A percentile compares a stretch with the other conserved stretches of the same genome.
These are phyloP conservation scores for Plebejus anna DNA, from an alignment of 2,888 invertebrate genomes.

Conservation along the genomic window DNA sequence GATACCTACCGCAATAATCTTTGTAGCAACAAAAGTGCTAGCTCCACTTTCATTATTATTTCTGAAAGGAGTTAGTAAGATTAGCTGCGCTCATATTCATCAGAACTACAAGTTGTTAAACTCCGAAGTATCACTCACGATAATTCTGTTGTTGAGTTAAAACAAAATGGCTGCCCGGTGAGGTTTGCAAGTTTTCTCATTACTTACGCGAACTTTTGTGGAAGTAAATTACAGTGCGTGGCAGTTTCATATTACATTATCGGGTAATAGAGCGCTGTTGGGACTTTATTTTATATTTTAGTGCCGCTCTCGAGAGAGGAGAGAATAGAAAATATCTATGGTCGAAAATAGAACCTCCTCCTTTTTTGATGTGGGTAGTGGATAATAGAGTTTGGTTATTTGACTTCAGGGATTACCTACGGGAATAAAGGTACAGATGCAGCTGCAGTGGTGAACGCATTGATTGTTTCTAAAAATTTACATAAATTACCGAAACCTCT, in stretches of 20 bases:
- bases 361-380: too few relatives aligned
- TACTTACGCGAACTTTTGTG: slow-evolving; percentile 39
- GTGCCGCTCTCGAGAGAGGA: neutral
- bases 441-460: too few relatives aligned
- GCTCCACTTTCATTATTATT: neutral
- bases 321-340: neutral
- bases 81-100: slow-evolving; percentile 8
- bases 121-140: slow-evolving; percentile 33
- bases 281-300: slow-evolving; percentile 13
- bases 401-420: too few relatives aligned
- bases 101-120: slow-evolving; percentile 7
- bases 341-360: too few relatives aligned
- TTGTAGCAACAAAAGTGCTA: too few relatives aligned
- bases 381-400: too few relatives aligned
- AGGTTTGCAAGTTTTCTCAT: slow-evolving; percentile 40
- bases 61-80: neutral
- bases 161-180: slow-evolving; percentile 35
- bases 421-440: too few relatives aligned
- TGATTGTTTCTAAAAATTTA: too few relatives aligned
- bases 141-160: slow-evolving; percentile 34
- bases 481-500: too few relatives aligned
- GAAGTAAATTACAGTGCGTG: slow-evolving; percentile 38
- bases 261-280: slow-evolving; percentile 30
- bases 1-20: too few relatives aligned
- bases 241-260: slow-evolving; percentile 34